Evolutionary conservation across 92 coral and sea anemone genomes (phyloP), one percentile per base, ranked within the genome.

Genomic region (Porites rus): DNA sequence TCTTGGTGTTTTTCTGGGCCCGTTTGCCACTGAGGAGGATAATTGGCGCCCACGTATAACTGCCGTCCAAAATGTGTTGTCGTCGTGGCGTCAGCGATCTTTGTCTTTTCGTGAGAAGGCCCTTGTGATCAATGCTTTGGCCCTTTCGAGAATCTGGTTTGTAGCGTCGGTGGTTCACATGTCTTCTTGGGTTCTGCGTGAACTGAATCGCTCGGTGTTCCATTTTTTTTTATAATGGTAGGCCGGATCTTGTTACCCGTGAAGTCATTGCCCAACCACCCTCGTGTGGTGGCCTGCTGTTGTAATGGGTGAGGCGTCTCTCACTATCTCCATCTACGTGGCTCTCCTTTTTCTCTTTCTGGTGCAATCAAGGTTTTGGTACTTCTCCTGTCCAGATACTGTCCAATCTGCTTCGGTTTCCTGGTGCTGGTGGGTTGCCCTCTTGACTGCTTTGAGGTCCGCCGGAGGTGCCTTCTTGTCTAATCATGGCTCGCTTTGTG

Each of bases 21-120:
- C 6, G 10, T 46, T 16, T 6, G 24, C 43, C 21, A 19, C 50
- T 7, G 60, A 72, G 8, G 77, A 72, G 24, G 58, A 14, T 14
- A 81, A 89, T 69, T 92, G 92, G 94, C 84, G n/a, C 28, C 81
- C 90, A 1, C 82, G 63, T 21, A 19, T 91, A 6, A 59, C 67
- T 25, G 78, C 80, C 3, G 74, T 74, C 14, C 72, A 52, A 3
- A 79, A 72, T 1, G 51, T 66, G 1, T 73, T 84, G 0, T 14
- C 60, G 2, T 91, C 89, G 11, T 91, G 94, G 92, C 51, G 66
- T 0, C 84, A 67, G 8, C 82, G 64, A 75, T 56, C 64, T n/a
- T 19, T 28, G 31, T 28, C 2, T 2, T 28, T 28, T 28, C 31
- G 31, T 28, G 31, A 3, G 31, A 28, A 28, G 31, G 31, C 31